A percentile compares a stretch with the other conserved stretches of the same genome.
phyloP scores from a whole-genome alignment of 2,113 vertebrate genomes.

The Nibea albiflora region DNA sequence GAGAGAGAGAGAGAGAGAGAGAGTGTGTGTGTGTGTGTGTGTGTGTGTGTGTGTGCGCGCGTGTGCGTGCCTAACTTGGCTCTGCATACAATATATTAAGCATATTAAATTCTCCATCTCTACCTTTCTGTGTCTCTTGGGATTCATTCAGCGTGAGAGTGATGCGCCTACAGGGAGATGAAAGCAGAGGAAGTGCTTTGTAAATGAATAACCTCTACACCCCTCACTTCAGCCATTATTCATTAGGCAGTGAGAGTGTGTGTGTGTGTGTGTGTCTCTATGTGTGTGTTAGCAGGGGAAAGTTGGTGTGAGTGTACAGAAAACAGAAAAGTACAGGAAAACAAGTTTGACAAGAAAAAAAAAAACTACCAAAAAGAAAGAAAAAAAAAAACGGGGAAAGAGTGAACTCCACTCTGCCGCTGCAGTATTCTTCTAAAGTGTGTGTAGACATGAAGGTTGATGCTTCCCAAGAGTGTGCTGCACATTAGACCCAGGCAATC shows the following conservation, averaged over 20 bases:
- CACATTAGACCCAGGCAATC: slow-evolving; percentile 58
- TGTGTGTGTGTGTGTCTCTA: background rate
- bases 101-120: slow-evolving; percentile 9
- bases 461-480: slow-evolving; percentile 38
- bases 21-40: background rate
- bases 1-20: background rate
- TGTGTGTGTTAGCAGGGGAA: background rate
- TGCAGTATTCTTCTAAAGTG: slow-evolving; percentile 3
- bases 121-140: slow-evolving; percentile 24
- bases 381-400: background rate
- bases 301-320: background rate
- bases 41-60: background rate
- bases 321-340: background rate
- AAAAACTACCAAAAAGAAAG: background rate
- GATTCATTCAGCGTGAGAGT: slow-evolving; percentile 17
- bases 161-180: slow-evolving; percentile 24
- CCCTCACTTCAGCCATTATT: slow-evolving; percentile 35
- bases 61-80: background rate
- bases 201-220: slow-evolving; percentile 37
- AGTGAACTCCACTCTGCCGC: background rate
- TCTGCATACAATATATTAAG: slow-evolving; percentile 10
- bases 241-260: slow-evolving; percentile 15
- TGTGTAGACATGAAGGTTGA: slow-evolving; percentile 38
- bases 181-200: slow-evolving; percentile 38
- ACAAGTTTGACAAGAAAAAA: background rate